Base-by-base conservation (phyloP, 2,888 invertebrate genomes). In the Pemphredon lugubris region DNA sequence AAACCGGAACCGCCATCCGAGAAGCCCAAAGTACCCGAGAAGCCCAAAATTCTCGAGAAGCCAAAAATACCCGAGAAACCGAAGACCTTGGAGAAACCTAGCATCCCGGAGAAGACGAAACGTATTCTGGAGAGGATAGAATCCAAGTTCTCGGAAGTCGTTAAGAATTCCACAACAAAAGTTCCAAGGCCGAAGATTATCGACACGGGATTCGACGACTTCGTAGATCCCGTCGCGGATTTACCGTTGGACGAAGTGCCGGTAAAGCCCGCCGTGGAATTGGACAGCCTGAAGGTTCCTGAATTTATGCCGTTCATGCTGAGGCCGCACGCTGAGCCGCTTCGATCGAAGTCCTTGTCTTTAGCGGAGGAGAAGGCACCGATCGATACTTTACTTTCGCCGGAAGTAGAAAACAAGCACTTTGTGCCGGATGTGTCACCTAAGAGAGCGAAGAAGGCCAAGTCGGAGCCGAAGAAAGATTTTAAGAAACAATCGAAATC, bases 401-500 rank as follows among this genome's bases (percentile, higher is more conserved):
- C 89, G 1, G 89, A 89, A 73, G 74, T 86, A 0, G 89, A 90
- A 67, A 89, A 86, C 72, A 90, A 89, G 61, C 82, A 83, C 21
- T 89, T 90, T 44, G 74, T 87, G 1, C 85, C 86, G 68, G 89
- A 89, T 42, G 81, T 89, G n/a, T 89, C 89, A 2, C 89, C 89
- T 2, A 89, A 88, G 42, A 81, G 84, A 32, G 64, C 80, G 2
- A 88, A 85, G 47, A 87, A 79, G 21, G 66, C 81, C 1, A 88
- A 85, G 40, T 83, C 84, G 0, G 89, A 89, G 50, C 65, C 80
- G 20, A 89, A 89, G 54, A 90, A 89, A 47, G 88, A 89, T 55
- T 89, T 90, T 7, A 88, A 88, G 64, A 90, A 89, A 20, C 89
- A 90, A 54, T 90, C 89, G 0, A 90, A 90, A 55, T 89, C 89